Conservation (phyloP, 2,797 vertebrate genomes). For the Channallabes apus region DNA sequence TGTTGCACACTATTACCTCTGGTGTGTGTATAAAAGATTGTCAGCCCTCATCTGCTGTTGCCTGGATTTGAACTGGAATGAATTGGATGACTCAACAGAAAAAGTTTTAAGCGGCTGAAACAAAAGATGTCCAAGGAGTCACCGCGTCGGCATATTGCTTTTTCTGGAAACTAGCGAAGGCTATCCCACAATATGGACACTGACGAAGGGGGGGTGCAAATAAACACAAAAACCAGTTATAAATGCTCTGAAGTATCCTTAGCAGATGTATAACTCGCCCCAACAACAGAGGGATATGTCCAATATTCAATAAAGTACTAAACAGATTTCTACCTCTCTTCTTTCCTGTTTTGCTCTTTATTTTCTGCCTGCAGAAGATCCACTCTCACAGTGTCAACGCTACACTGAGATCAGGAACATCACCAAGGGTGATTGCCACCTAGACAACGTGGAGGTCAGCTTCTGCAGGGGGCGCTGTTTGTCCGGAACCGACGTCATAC, state of each 20-base stretch:
- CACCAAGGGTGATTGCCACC: constrained; percentile 83
- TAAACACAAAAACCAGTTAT: background rate
- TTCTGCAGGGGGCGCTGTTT: constrained; percentile 85
- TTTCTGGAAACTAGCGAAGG: background rate
- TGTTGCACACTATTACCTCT: constrained; percentile 40
- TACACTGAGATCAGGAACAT: constrained; percentile 83
- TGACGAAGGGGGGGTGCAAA: background rate
- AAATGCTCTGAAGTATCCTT: background rate
- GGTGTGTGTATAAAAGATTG: background rate
- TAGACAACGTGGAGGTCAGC: constrained; percentile 85
- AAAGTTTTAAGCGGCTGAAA: constrained; percentile 33
- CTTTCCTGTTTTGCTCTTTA: background rate
- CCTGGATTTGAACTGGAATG: constrained; percentile 27
- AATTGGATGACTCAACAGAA: constrained; percentile 41
- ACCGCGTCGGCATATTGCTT: background rate
- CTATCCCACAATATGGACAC: background rate
- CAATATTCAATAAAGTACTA: background rate
- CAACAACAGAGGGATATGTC: background rate
- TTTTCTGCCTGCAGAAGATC: constrained; percentile 65
- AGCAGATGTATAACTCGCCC: background rate
- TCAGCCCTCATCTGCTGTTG: constrained; percentile 17
- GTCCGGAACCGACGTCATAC: constrained; percentile 82
- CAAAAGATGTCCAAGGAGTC: constrained; percentile 2
- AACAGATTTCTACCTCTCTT: background rate
- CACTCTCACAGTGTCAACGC: constrained; percentile 70